phyloP scores from a whole-genome alignment of 1,140 invertebrate species.

The Drosophila ananassae region DNA sequence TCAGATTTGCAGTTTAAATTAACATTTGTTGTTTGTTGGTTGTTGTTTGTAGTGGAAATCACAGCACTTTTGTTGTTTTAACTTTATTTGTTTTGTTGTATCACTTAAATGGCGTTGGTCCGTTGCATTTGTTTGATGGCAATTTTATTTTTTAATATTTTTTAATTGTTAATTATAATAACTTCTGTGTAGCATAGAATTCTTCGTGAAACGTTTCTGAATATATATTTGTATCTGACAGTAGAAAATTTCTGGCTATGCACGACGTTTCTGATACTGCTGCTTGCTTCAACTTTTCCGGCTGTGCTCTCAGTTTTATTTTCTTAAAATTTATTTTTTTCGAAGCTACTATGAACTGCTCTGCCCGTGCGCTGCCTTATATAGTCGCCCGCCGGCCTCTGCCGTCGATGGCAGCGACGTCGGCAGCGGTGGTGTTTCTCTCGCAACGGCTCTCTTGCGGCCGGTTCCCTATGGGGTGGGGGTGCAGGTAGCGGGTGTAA shows the following conservation, averaged over 20 bases:
- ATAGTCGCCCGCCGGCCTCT: slow-evolving; percentile 44
- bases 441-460: not conserved
- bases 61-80: slow-evolving; percentile 80
- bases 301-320: slow-evolving; percentile 35
- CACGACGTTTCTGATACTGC: slow-evolving; percentile 66
- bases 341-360: slow-evolving; percentile 79
- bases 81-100: slow-evolving; percentile 69
- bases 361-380: slow-evolving; percentile 52
- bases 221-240: slow-evolving; percentile 42
- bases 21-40: slow-evolving; percentile 50
- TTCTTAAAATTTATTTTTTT: slow-evolving; percentile 58
- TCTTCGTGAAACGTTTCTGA: slow-evolving; percentile 72
- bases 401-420: slow-evolving; percentile 1
- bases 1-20: slow-evolving; percentile 54
- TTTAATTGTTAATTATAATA: slow-evolving; percentile 53
- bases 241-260: slow-evolving; percentile 63
- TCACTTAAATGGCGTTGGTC: slow-evolving; percentile 83
- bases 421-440: not conserved
- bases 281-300: slow-evolving; percentile 44
- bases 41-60: slow-evolving; percentile 81
- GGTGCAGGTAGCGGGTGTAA: slow-evolving; percentile 50
- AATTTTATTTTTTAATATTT: slow-evolving; percentile 46
- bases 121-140: slow-evolving; percentile 83
- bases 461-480: not conserved
- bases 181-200: slow-evolving; percentile 67